These are phyloP conservation scores for Drosophila mulleri DNA, from an alignment of 2,888 invertebrate genomes.

Conservation along the genomic window DNA sequence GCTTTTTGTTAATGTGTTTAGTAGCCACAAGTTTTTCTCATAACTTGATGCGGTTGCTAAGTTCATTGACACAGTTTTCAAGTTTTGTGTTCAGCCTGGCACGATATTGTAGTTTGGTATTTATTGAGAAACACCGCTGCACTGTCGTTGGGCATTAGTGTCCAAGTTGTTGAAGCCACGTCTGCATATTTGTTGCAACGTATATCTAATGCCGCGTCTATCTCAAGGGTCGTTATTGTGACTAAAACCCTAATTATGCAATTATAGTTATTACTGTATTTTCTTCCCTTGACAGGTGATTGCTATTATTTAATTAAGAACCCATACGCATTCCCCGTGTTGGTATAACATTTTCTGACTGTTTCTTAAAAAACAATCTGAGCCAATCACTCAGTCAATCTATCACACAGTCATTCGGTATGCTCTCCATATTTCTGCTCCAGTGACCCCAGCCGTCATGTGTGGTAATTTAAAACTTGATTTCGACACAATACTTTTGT, in stretches of 20 bases:
- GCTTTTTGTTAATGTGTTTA: constrained; percentile 19
- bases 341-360: constrained; percentile 12
- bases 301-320: neutral
- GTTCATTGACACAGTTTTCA: constrained; percentile 70
- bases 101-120: constrained; percentile 23
- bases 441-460: constrained; percentile 47
- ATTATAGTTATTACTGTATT: neutral
- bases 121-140: constrained; percentile 33
- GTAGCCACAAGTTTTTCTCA: constrained; percentile 38
- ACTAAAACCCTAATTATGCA: neutral
- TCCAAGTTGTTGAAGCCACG: neutral
- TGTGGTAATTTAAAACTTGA: constrained; percentile 43
- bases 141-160: neutral
- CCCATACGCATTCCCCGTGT: constrained; percentile 18
- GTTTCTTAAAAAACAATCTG: constrained; percentile 10
- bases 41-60: constrained; percentile 44
- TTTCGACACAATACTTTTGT: constrained; percentile 22
- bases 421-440: constrained; percentile 55
- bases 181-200: neutral
- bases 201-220: too few species aligned
- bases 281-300: constrained; percentile 14
- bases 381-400: constrained; percentile 12
- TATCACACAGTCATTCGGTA: constrained; percentile 14
- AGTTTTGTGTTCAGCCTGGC: constrained; percentile 16
- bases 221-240: neutral